These are phyloP conservation scores for Sitophilus oryzae DNA, from an alignment of 1,140 invertebrate genomes.

Conservation along the genomic window DNA sequence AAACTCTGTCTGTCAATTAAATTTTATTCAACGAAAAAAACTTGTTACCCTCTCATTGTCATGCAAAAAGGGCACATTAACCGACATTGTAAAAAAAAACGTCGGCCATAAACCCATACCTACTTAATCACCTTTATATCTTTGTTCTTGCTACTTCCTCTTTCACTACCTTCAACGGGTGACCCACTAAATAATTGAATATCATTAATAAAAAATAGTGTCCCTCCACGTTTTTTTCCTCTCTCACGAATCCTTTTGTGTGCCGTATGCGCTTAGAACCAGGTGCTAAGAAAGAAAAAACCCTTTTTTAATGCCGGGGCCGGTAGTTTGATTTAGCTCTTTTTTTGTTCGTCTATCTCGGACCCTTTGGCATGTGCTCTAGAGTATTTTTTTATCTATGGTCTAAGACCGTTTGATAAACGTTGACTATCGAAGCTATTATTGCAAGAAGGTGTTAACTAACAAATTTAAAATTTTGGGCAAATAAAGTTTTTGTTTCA, in stretches of 20 bases:
- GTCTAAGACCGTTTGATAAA: too few relatives aligned
- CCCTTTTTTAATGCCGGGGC: background rate
- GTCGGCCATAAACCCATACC: background rate
- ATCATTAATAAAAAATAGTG: slow-evolving; percentile 4
- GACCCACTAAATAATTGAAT: slow-evolving; percentile 6
- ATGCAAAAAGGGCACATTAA: slow-evolving; percentile 1
- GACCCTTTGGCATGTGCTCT: slow-evolving; percentile 2
- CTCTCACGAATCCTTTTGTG: background rate
- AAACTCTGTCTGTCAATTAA: background rate
- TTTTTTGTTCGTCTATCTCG: background rate
- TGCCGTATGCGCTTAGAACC: background rate
- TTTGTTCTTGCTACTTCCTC: slow-evolving; percentile 1
- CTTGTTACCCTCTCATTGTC: background rate
- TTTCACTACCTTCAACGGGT: slow-evolving; percentile 1
- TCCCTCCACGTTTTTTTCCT: slow-evolving; percentile 1
- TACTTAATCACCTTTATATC: slow-evolving; percentile 1
- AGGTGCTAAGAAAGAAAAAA: slow-evolving; percentile 4
- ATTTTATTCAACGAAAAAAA: background rate
- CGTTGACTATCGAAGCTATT: too few relatives aligned
- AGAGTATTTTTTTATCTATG: background rate
- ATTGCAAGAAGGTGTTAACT: too few relatives aligned
- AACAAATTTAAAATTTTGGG: too few relatives aligned
- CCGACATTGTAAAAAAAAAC: background rate
- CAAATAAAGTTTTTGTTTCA: too few relatives aligned
- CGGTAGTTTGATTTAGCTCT: slow-evolving; percentile 5